phyloP scores from a whole-genome alignment of 2,797 vertebrate genomes.

The Hoplostethus atlanticus region DNA sequence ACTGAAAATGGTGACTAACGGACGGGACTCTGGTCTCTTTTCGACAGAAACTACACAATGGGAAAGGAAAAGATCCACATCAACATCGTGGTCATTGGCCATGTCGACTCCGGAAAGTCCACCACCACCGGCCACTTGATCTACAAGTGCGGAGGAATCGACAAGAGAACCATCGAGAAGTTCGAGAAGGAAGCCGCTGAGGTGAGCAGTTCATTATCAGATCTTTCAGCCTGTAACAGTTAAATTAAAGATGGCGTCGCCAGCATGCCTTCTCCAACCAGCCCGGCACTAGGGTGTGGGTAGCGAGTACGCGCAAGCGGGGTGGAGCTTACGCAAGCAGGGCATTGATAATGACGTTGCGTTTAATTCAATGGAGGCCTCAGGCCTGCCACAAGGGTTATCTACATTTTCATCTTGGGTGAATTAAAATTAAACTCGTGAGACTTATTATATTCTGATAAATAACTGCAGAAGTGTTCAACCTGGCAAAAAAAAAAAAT shows the following conservation, averaged over 20 bases:
- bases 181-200: slow-evolving; percentile 87
- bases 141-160: slow-evolving; percentile 86
- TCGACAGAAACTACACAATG: slow-evolving; percentile 52
- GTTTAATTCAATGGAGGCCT: slow-evolving; percentile 42
- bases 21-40: too few species aligned
- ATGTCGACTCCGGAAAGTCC: slow-evolving; percentile 87
- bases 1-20: too few species aligned
- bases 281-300: slow-evolving; percentile 75
- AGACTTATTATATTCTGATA: too few species aligned
- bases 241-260: slow-evolving; percentile 82
- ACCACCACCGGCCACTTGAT: slow-evolving; percentile 87
- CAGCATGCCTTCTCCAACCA: slow-evolving; percentile 66
- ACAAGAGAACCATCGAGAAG: slow-evolving; percentile 88
- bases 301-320: slow-evolving; percentile 67
- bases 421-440: too few species aligned
- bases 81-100: slow-evolving; percentile 88
- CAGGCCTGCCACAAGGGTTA: background rate
- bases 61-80: slow-evolving; percentile 87
- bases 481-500: too few species aligned
- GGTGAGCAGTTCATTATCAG: slow-evolving; percentile 53
- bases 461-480: too few species aligned
- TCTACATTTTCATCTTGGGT: too few species aligned
- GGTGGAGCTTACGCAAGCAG: slow-evolving; percentile 63
- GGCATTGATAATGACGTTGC: slow-evolving; percentile 49
- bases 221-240: background rate